Evolutionary conservation across 2,888 invertebrate species (phyloP).

Genomic region (Polyommatus iphigenia): DNA sequence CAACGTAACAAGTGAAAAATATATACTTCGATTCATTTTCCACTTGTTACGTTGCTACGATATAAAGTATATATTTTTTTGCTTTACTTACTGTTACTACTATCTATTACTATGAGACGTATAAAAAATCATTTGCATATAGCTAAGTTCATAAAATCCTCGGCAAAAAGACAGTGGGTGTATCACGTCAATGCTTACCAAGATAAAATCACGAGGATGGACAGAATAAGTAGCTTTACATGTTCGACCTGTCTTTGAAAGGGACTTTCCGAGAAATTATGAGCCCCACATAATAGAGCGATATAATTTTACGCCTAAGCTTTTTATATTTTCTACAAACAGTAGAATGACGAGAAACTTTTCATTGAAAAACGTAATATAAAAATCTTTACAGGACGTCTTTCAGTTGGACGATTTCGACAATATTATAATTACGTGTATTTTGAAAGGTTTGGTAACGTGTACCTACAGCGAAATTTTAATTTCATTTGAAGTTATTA

Average conservation of each 20-base stretch:
- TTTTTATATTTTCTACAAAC: conserved; percentile 29
- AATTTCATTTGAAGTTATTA: not conserved
- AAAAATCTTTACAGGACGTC: not conserved
- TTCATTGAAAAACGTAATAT: conserved; percentile 10
- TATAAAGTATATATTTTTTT: no score
- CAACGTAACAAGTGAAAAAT: not conserved
- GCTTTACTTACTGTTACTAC: no score
- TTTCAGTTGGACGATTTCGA: not conserved
- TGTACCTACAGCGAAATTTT: not conserved
- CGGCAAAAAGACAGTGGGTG: not conserved
- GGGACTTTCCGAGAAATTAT: conserved; percentile 10
- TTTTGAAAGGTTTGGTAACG: not conserved
- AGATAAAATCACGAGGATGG: not conserved
- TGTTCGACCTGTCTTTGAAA: conserved; percentile 15
- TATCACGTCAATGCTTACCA: not conserved
- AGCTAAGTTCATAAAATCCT: not conserved
- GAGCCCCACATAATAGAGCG: conserved; percentile 4
- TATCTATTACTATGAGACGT: not conserved
- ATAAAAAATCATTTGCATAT: no score
- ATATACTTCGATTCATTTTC: no score
- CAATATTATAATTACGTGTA: not conserved
- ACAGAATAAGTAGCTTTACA: conserved; percentile 18
- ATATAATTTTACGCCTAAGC: conserved; percentile 22
- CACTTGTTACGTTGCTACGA: no score
- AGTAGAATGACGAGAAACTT: conserved; percentile 7